These are phyloP conservation scores for Eptesicus fuscus DNA, from an alignment of 2,113 vertebrate genomes.

Conservation along the genomic window DNA sequence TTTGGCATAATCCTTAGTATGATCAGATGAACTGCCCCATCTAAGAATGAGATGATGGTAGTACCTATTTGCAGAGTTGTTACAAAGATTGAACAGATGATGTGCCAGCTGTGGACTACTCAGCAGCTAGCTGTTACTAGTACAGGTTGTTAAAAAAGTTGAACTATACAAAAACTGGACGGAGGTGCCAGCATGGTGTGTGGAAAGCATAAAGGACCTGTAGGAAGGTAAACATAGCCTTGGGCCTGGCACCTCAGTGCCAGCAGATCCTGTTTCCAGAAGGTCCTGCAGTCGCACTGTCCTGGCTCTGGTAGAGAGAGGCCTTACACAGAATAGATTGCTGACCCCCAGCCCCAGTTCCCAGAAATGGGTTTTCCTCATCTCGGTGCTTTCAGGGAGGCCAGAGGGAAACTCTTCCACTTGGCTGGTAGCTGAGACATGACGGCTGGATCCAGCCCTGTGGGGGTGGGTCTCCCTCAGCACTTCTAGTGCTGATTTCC, in stretches of 20 bases:
- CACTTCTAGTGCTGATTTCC: no score
- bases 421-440: not conserved
- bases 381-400: not conserved
- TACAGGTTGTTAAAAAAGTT: no score
- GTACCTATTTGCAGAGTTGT: not conserved
- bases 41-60: no score
- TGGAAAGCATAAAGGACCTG: not conserved
- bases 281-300: not conserved
- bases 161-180: not conserved
- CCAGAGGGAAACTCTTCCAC: not conserved
- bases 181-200: not conserved
- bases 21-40: not conserved
- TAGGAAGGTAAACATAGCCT: not conserved
- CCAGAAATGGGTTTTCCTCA: not conserved
- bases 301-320: not conserved
- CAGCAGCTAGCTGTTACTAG: no score
- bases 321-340: accelerated
- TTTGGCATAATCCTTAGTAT: not conserved
- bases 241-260: no score
- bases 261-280: not conserved
- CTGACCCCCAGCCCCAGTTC: not conserved
- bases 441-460: not conserved
- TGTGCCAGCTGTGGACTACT: no score
- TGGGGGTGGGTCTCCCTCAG: not conserved
- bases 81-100: not conserved